phyloP scores from a whole-genome alignment of 2,888 invertebrate species.

The Meandrusa payeni region DNA sequence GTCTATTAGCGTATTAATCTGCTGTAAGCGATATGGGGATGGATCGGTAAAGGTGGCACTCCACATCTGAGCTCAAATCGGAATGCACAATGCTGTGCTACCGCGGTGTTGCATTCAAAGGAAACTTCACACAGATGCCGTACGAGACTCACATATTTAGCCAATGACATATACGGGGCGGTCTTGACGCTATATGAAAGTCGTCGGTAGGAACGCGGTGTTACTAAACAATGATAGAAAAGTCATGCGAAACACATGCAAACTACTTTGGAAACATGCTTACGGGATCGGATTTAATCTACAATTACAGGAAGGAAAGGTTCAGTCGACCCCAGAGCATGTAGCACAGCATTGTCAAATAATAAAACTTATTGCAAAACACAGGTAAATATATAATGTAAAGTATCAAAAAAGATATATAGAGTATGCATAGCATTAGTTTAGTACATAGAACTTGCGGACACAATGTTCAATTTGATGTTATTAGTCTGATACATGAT shows the following conservation, averaged over 20 bases:
- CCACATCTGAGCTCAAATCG: conserved; percentile 52
- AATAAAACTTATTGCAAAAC: conserved; percentile 1
- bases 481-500: too few species aligned
- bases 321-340: conserved; percentile 31
- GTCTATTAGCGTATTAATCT: conserved; percentile 18
- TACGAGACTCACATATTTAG: conserved; percentile 32
- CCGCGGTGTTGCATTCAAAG: conserved; percentile 38
- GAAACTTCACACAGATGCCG: conserved; percentile 71
- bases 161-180: conserved; percentile 3
- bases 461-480: background rate
- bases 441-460: background rate
- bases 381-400: background rate
- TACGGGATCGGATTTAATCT: conserved; percentile 40
- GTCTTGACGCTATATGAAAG: background rate
- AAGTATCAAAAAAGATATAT: too few species aligned
- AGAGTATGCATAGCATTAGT: too few species aligned
- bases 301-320: conserved; percentile 31
- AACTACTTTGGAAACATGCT: conserved; percentile 40
- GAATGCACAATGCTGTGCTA: conserved; percentile 79
- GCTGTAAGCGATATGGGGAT: conserved; percentile 22
- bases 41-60: conserved; percentile 14
- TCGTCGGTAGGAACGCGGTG: conserved; percentile 32
- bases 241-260: conserved; percentile 43
- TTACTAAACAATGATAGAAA: conserved; percentile 24
- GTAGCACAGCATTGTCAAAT: conserved; percentile 68